Base-by-base conservation (phyloP, 2,888 invertebrate species). In the Drosophila neonasuta region DNA sequence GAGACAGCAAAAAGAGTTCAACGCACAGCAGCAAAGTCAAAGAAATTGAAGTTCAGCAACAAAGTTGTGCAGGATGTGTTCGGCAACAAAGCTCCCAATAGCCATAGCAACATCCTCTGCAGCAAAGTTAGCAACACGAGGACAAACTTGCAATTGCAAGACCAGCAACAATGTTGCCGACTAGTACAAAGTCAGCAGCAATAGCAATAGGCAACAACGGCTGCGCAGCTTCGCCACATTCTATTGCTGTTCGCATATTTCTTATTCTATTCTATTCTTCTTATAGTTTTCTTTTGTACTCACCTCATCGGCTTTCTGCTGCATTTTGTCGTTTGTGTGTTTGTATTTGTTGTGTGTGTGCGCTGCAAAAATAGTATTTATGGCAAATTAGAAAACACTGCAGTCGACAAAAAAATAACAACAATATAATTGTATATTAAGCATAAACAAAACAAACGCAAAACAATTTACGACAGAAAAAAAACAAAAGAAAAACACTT, bases 251-350 rank as follows among this genome's bases (percentile, higher is more conserved):
- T 45, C 2, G 15, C 10, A 29, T 46, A 6, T 30, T n/a, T 32
- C 15, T 15, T 45, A 7, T 34, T 34, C 13, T 54, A 32, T 41
- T 41, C 6, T 55, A 8, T 5, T 46, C 24, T 46, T 41, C 15
- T 15, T 24, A n/a, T 39, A 3, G 13, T 20, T 57, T 42, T 8
- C 3, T 46, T 34, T 61, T 11, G 32, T 36, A 78, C 81, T 82
- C 17, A 82, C 81, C 81, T 83, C 81, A 42, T 81, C 81, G 67
- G 77, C 64, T 54, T 82, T 82, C 64, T 81, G 83, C 69, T 82
- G 83, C 81, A 82, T 81, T 70, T 72, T 78, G 67, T 57, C 32
- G 54, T 3, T 55, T 56, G 17, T 36, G 7, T 15, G 29, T 17
- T 30, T 13, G n/a, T 48, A 24, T 59, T 3, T 56, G 30, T 57